A percentile compares a stretch with the other conserved stretches of the same genome.
Conservation (phyloP, 2,797 vertebrate species). For the Anniella stebbinsi region DNA sequence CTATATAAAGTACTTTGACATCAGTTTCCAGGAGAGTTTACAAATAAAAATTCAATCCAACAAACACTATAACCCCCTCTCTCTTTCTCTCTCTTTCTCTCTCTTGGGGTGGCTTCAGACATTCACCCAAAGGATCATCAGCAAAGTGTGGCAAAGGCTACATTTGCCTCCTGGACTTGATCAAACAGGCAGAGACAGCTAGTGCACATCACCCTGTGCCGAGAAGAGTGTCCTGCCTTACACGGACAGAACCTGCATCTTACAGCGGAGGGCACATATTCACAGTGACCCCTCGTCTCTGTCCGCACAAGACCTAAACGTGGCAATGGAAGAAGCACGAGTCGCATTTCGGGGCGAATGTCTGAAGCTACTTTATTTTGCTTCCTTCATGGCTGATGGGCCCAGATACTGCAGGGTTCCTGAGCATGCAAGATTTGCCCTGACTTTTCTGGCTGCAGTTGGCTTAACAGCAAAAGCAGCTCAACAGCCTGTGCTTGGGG, state of each 20-base stretch:
- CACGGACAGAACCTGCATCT: neutral
- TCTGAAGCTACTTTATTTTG: neutral
- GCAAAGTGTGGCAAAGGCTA: neutral
- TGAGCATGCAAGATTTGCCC: neutral
- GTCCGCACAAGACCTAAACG: neutral
- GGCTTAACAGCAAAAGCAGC: neutral
- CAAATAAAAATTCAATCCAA: neutral
- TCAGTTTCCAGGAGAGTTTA: neutral
- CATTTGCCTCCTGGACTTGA: no score
- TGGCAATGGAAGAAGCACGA: neutral
- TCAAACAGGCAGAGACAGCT: neutral
- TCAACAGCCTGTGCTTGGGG: neutral
- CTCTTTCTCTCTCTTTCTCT: neutral
- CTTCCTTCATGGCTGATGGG: neutral
- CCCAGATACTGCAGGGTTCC: neutral
- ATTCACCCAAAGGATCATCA: neutral
- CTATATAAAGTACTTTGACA: neutral
- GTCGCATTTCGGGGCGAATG: neutral
- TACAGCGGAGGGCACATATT: neutral
- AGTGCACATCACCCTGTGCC: neutral
- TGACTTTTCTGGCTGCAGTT: neutral
- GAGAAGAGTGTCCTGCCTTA: neutral
- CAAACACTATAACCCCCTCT: neutral
- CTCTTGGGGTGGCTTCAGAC: neutral
- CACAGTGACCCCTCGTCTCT: neutral